Percentiles rank a stretch among this genome's conserved stretches.
Evolutionary conservation across 2,888 invertebrate species (phyloP).

Genomic region (Caenorhabditis sulstoni): DNA sequence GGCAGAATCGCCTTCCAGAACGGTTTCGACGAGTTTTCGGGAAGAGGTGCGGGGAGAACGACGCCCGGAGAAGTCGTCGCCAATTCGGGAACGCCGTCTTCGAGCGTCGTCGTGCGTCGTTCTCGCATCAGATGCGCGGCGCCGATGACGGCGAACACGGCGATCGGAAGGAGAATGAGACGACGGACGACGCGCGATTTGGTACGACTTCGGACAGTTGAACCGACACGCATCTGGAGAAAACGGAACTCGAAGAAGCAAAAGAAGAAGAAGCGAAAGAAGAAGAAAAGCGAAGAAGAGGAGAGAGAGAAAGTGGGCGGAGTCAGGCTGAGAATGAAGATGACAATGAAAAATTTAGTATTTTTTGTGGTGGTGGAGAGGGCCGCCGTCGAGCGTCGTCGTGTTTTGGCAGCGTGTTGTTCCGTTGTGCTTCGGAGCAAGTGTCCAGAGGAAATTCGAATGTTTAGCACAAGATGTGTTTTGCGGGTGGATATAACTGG

Average conservation of each 20-base stretch:
- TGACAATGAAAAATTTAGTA: constrained; percentile 50
- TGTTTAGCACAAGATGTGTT: background rate
- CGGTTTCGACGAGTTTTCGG: constrained; percentile 20
- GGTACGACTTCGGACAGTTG: constrained; percentile 53
- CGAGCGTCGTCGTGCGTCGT: constrained; percentile 1
- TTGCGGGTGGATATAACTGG: background rate
- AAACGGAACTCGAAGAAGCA: background rate
- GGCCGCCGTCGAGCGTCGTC: background rate
- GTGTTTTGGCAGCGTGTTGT: background rate
- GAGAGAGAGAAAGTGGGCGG: constrained; percentile 2
- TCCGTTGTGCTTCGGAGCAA: background rate
- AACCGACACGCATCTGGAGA: constrained; percentile 39
- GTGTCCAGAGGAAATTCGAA: too few relatives aligned
- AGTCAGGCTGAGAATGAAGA: background rate
- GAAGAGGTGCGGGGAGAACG: background rate
- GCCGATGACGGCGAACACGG: constrained; percentile 29
- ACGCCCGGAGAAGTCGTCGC: background rate
- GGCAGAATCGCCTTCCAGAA: constrained; percentile 44
- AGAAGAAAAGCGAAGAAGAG: constrained; percentile 2
- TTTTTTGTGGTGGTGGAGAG: too few relatives aligned
- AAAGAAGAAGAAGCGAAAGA: constrained; percentile 14
- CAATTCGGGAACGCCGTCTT: background rate
- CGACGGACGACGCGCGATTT: constrained; percentile 44
- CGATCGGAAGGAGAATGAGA: constrained; percentile 44
- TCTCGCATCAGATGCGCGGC: constrained; percentile 30